Conservation (phyloP, 2,113 vertebrate genomes). For the Pollachius pollachius region DNA sequence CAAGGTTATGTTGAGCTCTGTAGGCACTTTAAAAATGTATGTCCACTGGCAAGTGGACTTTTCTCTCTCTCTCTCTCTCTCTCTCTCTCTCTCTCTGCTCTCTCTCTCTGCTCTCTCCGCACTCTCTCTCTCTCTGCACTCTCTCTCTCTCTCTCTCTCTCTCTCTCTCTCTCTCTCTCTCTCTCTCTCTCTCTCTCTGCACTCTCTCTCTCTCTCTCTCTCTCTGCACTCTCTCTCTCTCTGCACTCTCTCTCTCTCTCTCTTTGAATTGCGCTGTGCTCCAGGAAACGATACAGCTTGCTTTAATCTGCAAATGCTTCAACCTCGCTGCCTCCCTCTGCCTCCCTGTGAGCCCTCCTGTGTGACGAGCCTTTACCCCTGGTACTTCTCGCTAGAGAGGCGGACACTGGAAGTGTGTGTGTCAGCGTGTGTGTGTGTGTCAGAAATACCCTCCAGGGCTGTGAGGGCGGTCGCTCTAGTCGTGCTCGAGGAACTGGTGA, state of each 20-base stretch:
- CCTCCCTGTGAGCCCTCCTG: constrained; percentile 22
- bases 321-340: constrained; percentile 45
- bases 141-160: background rate
- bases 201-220: background rate
- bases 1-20: constrained; percentile 27
- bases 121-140: background rate
- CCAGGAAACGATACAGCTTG: constrained; percentile 17
- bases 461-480: no score
- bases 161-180: constrained; percentile 7
- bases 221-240: background rate
- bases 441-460: no score
- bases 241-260: background rate
- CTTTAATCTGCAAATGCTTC: constrained; percentile 19
- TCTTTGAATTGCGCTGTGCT: background rate
- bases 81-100: background rate
- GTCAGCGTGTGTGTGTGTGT: constrained; percentile 5
- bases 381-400: constrained; percentile 26
- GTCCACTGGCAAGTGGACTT: constrained; percentile 15
- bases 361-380: constrained; percentile 52
- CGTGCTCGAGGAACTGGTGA: no score
- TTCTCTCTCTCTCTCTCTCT: constrained; percentile 3
- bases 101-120: background rate
- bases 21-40: constrained; percentile 36
- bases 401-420: constrained; percentile 23
- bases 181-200: constrained; percentile 1